phyloP scores from a whole-genome alignment of 2,797 vertebrate genomes.

The Chelmon rostratus region DNA sequence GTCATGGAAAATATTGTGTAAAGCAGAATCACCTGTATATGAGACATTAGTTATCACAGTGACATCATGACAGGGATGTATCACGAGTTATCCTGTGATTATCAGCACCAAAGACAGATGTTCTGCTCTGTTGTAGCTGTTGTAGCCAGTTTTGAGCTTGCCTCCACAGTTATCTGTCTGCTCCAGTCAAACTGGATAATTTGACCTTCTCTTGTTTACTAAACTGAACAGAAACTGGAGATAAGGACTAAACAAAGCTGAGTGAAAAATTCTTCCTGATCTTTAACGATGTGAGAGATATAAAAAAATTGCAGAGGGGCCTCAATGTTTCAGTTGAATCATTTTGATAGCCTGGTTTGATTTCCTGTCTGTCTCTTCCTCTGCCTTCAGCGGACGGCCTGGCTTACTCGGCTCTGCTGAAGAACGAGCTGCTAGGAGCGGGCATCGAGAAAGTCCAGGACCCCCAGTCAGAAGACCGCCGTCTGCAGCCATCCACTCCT shows the following conservation, averaged over 20 bases:
- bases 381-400: slow-evolving; percentile 89
- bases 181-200: slow-evolving; percentile 42
- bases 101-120: neutral
- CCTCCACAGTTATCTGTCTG: slow-evolving; percentile 24
- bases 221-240: slow-evolving; percentile 34
- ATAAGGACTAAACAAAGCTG: slow-evolving; percentile 51
- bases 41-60: neutral
- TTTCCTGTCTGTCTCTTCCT: slow-evolving; percentile 48
- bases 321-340: slow-evolving; percentile 50
- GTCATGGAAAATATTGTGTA: neutral
- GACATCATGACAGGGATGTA: neutral
- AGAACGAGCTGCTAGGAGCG: slow-evolving; percentile 96
- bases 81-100: neutral
- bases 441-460: slow-evolving; percentile 99
- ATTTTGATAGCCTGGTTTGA: slow-evolving; percentile 45
- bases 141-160: neutral
- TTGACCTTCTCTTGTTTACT: slow-evolving; percentile 56
- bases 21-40: neutral
- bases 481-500: slow-evolving; percentile 94
- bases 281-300: slow-evolving; percentile 44
- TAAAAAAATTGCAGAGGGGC: slow-evolving; percentile 39
- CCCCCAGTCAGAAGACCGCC: slow-evolving; percentile 96
- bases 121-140: slow-evolving; percentile 4
- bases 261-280: slow-evolving; percentile 42
- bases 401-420: slow-evolving; percentile 96